A percentile compares a stretch with the other conserved stretches of the same genome.
These are phyloP conservation scores for Calonectris borealis DNA, from an alignment of 2,113 vertebrate genomes.

Conservation along the genomic window DNA sequence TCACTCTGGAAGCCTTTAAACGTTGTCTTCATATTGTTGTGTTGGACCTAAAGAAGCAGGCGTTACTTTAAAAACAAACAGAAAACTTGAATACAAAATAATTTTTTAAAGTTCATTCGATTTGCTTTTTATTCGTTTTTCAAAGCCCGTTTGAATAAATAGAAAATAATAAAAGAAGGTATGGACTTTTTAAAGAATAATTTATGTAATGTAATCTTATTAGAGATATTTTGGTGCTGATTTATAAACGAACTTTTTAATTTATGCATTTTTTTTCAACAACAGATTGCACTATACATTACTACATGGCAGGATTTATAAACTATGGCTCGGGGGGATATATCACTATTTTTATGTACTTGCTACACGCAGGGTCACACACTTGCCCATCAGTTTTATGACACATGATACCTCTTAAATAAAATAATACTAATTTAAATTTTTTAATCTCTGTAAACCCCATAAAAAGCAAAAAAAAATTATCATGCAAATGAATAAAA, in stretches of 20 bases:
- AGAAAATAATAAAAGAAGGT: conserved; percentile 56
- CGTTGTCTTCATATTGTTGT: conserved; percentile 72
- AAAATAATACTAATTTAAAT: conserved; percentile 14
- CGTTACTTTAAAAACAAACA: conserved; percentile 63
- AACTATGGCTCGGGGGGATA: conserved; percentile 72
- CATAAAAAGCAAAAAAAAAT: conserved; percentile 33
- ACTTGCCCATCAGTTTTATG: conserved; percentile 64
- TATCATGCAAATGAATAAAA: conserved; percentile 72
- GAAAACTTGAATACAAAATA: conserved; percentile 76
- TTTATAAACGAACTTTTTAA: conserved; percentile 75
- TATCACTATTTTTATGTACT: conserved; percentile 75
- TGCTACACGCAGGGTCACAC: conserved; percentile 65
- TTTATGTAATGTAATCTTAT: conserved; percentile 75
- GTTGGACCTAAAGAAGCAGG: conserved; percentile 61
- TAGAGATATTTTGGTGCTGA: conserved; percentile 70
- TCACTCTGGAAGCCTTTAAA: conserved; percentile 75
- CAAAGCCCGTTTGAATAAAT: conserved; percentile 68
- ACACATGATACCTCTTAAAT: conserved; percentile 68
- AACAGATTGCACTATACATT: conserved; percentile 82
- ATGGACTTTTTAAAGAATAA: conserved; percentile 68
- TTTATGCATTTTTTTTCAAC: conserved; percentile 75
- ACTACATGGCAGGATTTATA: conserved; percentile 74
- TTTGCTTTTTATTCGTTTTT: conserved; percentile 69
- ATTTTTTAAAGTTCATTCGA: conserved; percentile 67
- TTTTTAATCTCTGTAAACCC: conserved; percentile 68